Conservation (phyloP, 2,888 invertebrate species). For the Oxyteleia sp. region DNA sequence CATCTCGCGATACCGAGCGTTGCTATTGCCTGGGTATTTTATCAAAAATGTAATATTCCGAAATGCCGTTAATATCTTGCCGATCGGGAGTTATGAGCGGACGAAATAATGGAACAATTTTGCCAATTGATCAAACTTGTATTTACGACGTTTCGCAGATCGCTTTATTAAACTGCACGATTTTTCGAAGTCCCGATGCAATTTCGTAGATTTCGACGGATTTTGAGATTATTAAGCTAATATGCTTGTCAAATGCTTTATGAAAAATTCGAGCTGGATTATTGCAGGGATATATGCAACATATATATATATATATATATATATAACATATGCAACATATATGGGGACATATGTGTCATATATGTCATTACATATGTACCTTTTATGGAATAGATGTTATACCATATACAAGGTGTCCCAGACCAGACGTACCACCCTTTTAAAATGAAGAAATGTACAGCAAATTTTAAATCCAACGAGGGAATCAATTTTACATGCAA, state of each 20-base stretch:
- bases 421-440: no score
- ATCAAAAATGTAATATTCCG: slow-evolving; percentile 52
- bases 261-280: no score
- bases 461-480: no score
- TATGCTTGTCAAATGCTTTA: not conserved
- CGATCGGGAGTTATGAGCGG: slow-evolving; percentile 2
- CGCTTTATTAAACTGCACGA: not conserved
- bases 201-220: not conserved
- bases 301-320: no score
- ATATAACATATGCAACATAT: no score
- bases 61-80: slow-evolving; percentile 34
- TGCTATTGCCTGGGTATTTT: slow-evolving; percentile 12
- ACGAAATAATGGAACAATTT: slow-evolving; percentile 25
- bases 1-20: not conserved
- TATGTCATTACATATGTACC: no score
- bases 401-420: no score
- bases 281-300: no score
- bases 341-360: no score
- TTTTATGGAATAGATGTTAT: no score
- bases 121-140: slow-evolving; percentile 34
- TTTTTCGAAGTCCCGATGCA: not conserved
- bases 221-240: not conserved
- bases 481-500: no score
- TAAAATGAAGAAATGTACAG: no score
- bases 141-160: slow-evolving; percentile 14